Conservation (phyloP, 2,888 invertebrate species). For the Muschampia plurimacula region DNA sequence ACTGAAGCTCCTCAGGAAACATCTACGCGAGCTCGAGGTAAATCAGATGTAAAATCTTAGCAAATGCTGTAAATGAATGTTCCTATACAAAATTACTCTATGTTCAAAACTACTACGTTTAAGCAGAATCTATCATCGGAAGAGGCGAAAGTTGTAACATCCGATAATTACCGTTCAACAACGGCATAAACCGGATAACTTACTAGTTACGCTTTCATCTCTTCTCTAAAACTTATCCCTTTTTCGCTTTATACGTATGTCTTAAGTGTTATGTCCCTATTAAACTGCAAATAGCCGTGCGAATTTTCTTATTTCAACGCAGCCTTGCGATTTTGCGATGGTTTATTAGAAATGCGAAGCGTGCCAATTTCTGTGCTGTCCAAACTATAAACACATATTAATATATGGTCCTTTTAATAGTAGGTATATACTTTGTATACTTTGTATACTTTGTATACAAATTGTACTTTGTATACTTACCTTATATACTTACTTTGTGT, state of each 20-base stretch:
- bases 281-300: slow-evolving; percentile 48
- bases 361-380: not conserved
- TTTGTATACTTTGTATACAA: no score
- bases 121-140: slow-evolving; percentile 18
- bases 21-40: slow-evolving; percentile 81
- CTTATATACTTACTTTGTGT: not conserved
- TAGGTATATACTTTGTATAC: not conserved
- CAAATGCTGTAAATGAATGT: not conserved
- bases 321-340: slow-evolving; percentile 62
- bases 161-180: slow-evolving; percentile 42
- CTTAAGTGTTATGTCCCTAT: slow-evolving; percentile 13
- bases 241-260: slow-evolving; percentile 21
- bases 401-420: no score
- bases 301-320: slow-evolving; percentile 48
- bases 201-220: slow-evolving; percentile 40
- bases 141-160: slow-evolving; percentile 44
- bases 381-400: not conserved
- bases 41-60: slow-evolving; percentile 42
- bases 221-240: slow-evolving; percentile 30
- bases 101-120: not conserved
- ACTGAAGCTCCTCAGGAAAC: slow-evolving; percentile 78
- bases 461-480: no score
- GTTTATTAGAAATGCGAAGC: not conserved
- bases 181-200: slow-evolving; percentile 37
- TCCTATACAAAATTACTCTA: not conserved